Conservation (phyloP, 2,888 invertebrate species). For the Melinaea marsaeus region DNA sequence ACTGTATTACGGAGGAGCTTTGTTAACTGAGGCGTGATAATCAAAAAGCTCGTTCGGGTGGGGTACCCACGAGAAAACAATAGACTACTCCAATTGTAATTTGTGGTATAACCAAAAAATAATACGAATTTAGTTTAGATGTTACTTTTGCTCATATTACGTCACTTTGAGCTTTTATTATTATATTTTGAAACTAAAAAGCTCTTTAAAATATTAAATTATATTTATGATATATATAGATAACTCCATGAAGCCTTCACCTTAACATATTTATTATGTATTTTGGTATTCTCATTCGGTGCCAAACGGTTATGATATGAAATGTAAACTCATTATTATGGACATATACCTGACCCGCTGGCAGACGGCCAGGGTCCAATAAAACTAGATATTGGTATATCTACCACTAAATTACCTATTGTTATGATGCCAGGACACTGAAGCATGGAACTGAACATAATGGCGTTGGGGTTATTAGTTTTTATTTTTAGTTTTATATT, state of each 20-base stretch:
- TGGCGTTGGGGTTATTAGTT: not conserved
- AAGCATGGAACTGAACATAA: constrained; percentile 4
- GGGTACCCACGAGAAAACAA: not conserved
- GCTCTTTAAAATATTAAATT: no score
- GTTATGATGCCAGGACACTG: constrained; percentile 22
- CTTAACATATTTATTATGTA: not conserved
- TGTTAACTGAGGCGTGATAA: constrained; percentile 26
- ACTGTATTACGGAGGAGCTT: constrained; percentile 26
- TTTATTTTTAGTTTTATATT: not conserved
- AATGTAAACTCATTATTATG: constrained; percentile 14
- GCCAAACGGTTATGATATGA: constrained; percentile 14
- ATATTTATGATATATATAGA: no score
- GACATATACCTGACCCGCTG: constrained; percentile 30
- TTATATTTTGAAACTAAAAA: no score
- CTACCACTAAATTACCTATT: constrained; percentile 33
- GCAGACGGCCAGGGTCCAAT: constrained; percentile 34
- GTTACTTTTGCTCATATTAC: no score
- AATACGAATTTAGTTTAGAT: no score
- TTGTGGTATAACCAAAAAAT: not conserved
- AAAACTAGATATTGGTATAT: constrained; percentile 33
- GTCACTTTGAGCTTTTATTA: no score
- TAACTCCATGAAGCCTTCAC: not conserved
- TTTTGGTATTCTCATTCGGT: not conserved
- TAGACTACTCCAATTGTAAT: not conserved
- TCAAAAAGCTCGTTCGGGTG: constrained; percentile 11